Evolutionary conservation across 2,797 vertebrate genomes (phyloP).

Genomic region (Falco novaeseelandiae): DNA sequence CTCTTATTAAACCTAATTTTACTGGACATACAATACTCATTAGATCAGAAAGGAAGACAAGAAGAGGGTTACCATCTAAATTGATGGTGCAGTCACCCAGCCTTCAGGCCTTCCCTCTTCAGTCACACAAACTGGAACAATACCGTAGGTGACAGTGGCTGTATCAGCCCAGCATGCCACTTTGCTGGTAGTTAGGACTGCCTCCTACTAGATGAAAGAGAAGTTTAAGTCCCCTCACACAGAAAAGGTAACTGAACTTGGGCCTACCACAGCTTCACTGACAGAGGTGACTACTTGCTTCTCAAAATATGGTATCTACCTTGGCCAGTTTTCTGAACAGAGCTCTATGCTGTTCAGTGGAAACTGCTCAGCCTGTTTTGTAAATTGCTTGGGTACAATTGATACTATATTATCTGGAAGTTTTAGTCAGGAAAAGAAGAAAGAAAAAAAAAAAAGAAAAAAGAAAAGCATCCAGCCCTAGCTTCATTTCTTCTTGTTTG

Average conservation of each 20-base stretch:
- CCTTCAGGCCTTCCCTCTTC: neutral
- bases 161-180: neutral
- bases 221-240: neutral
- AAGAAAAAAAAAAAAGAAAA: neutral
- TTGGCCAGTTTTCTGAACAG: neutral
- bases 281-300: neutral
- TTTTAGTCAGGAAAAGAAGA: neutral
- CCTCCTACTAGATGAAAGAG: neutral
- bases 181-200: neutral
- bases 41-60: neutral
- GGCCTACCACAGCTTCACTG: neutral
- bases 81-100: neutral
- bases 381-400: neutral
- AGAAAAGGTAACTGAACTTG: neutral
- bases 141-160: neutral
- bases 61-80: neutral
- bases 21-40: neutral
- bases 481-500: neutral
- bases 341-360: neutral
- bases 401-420: neutral
- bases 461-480: neutral
- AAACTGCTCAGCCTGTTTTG: neutral
- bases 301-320: neutral
- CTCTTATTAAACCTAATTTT: neutral
- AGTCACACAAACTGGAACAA: neutral